Conservation (phyloP, 2,113 vertebrate genomes). For the Rhynchomys soricoides region DNA sequence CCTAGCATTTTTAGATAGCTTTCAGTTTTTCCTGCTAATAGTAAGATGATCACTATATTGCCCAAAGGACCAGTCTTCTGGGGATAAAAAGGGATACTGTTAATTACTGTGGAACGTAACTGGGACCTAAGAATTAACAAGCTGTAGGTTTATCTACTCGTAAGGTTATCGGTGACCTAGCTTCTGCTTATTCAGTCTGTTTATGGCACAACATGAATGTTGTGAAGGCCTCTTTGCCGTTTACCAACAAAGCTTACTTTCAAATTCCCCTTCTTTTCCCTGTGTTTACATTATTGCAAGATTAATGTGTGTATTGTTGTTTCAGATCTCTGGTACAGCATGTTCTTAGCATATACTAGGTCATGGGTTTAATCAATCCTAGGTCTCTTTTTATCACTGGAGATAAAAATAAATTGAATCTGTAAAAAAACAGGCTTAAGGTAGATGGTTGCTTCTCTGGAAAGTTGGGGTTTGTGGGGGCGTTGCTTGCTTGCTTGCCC, state of each 20-base stretch:
- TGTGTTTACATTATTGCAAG: neutral
- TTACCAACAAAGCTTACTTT: neutral
- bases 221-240: neutral
- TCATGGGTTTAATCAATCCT: neutral
- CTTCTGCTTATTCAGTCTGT: neutral
- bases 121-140: neutral
- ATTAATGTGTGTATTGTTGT: neutral
- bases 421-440: neutral
- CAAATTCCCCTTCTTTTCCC: neutral
- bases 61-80: neutral
- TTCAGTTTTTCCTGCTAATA: neutral
- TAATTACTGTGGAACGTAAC: neutral
- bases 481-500: too few relatives aligned
- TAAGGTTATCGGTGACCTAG: neutral
- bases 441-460: neutral
- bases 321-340: neutral
- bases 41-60: neutral
- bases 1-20: neutral
- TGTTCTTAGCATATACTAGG: neutral
- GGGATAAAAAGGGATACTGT: neutral
- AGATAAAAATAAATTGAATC: neutral
- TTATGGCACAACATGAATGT: neutral
- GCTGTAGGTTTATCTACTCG: neutral
- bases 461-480: neutral
- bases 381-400: neutral